Percentiles rank a stretch among this genome's conserved stretches.
Conservation (phyloP, 2,113 vertebrate genomes). For the Micronisus gabar region DNA sequence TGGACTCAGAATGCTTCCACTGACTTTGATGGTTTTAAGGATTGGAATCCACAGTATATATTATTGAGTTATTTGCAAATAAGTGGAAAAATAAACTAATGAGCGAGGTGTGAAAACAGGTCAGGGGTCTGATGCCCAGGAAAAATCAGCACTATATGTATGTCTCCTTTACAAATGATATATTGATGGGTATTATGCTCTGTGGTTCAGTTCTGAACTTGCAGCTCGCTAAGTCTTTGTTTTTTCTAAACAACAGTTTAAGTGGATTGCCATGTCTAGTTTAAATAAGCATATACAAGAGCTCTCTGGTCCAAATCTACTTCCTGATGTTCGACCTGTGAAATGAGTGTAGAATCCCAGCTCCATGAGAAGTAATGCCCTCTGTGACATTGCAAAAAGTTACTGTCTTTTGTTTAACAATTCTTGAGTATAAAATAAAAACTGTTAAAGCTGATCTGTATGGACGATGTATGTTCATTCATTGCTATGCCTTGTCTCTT, state of each 20-base stretch:
- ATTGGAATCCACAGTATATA: neutral
- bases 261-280: neutral
- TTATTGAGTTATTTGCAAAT: neutral
- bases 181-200: neutral
- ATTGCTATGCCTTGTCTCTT: neutral
- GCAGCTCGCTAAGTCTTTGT: accelerated
- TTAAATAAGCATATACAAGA: neutral
- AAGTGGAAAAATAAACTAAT: neutral
- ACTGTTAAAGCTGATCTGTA: neutral
- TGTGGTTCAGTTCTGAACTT: neutral
- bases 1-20: neutral
- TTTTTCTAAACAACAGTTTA: neutral
- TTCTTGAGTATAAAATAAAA: neutral
- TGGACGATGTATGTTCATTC: neutral
- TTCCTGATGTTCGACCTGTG: neutral
- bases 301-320: neutral
- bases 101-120: neutral
- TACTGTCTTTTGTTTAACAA: neutral
- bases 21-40: neutral
- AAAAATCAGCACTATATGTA: accelerated
- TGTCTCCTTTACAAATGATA: neutral
- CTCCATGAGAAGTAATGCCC: accelerated
- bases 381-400: neutral
- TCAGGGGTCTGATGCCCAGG: neutral
- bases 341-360: neutral